A percentile compares a stretch with the other conserved stretches of the same genome.
These are phyloP conservation scores for Acrocera orbiculus DNA, from an alignment of 2,888 invertebrate species.

Conservation along the genomic window DNA sequence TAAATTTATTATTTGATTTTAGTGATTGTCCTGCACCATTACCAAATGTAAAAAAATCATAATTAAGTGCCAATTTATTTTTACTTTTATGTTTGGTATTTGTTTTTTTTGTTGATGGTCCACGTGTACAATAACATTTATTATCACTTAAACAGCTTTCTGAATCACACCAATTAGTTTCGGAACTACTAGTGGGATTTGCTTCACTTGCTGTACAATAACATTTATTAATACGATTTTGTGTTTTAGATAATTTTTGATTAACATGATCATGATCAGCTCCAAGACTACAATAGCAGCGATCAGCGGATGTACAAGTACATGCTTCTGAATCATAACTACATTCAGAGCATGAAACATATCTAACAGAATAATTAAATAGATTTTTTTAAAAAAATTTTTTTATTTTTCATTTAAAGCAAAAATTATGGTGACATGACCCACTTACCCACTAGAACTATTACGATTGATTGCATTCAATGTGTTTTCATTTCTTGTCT, in stretches of 20 bases:
- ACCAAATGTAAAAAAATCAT: constrained; percentile 45
- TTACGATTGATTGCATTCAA: constrained; percentile 41
- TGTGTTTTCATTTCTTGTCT: constrained; percentile 39
- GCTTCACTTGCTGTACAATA: constrained; percentile 40
- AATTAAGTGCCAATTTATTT: constrained; percentile 50
- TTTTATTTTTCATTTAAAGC: constrained; percentile 1
- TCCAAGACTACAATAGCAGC: constrained; percentile 69
- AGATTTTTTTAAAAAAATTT: not conserved
- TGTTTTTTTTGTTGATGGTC: not conserved
- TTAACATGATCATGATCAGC: constrained; percentile 31
- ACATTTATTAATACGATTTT: constrained; percentile 37
- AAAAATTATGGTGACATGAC: not conserved
- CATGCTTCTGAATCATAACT: constrained; percentile 72
- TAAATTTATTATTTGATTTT: constrained; percentile 35
- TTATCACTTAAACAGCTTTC: constrained; percentile 76
- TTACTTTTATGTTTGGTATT: not conserved
- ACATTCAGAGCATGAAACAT: constrained; percentile 78
- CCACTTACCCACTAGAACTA: constrained; percentile 40
- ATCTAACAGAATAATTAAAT: constrained; percentile 22
- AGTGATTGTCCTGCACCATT: constrained; percentile 33
- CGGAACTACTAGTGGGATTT: constrained; percentile 29
- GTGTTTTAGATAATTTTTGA: constrained; percentile 12
- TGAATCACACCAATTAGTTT: constrained; percentile 49
- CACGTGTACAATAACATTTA: constrained; percentile 60
- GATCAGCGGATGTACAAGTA: constrained; percentile 54